phyloP scores from a whole-genome alignment of 1,140 invertebrate species.

The Euura lappo region DNA sequence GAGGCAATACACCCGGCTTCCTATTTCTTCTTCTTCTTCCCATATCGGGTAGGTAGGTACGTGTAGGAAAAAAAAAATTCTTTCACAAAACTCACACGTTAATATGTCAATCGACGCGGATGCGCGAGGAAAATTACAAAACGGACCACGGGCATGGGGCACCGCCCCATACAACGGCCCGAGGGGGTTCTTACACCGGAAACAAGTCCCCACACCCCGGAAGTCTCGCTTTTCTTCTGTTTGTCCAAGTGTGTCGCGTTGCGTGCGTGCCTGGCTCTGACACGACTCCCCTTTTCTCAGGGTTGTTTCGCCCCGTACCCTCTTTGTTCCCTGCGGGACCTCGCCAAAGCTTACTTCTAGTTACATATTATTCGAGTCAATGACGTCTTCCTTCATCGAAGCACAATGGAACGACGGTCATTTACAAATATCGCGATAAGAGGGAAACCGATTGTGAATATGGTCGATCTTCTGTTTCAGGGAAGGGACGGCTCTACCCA shows the following conservation, averaged over 20 bases:
- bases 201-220: conserved; percentile 26
- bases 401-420: not conserved
- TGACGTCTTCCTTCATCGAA: not conserved
- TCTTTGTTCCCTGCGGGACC: not conserved
- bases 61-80: not conserved
- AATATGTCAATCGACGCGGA: conserved; percentile 1
- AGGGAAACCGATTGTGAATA: no score
- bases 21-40: not conserved
- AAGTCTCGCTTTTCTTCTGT: conserved; percentile 39
- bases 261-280: not conserved
- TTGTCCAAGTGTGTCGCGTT: conserved; percentile 39
- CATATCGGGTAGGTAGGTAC: no score
- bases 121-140: not conserved
- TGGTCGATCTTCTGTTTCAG: conserved; percentile 47
- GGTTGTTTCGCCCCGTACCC: not conserved
- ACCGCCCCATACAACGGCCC: conserved; percentile 2
- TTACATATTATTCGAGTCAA: not conserved
- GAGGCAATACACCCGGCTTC: not conserved
- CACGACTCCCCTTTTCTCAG: not conserved
- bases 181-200: conserved; percentile 16
- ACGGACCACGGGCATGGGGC: not conserved
- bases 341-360: not conserved
- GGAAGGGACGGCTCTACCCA: conserved; percentile 76
- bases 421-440: no score
- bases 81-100: not conserved